Evolutionary conservation across 2,888 invertebrate genomes (phyloP).

Genomic region (Acanthosepion pharaonis): DNA sequence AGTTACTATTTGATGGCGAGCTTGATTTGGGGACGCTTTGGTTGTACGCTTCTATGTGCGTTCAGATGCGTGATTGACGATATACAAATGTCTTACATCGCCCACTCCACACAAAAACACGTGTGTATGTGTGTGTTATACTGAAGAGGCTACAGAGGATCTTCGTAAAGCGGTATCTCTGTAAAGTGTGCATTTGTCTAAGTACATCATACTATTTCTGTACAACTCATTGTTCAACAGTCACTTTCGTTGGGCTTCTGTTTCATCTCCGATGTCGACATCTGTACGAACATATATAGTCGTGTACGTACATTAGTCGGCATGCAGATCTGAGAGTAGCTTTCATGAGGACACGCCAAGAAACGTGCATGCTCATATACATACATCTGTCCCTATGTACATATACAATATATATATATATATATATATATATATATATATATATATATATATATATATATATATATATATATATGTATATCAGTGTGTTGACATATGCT

Average conservation of each 20-base stretch:
- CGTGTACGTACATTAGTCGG: neutral
- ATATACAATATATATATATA: neutral
- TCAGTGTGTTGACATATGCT: too few relatives aligned
- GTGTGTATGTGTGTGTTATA: neutral
- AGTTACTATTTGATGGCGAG: neutral
- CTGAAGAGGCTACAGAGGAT: neutral
- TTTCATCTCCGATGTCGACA: neutral
- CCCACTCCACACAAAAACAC: neutral
- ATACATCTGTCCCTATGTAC: neutral
- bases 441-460: neutral
- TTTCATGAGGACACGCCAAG: neutral
- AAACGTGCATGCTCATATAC: neutral
- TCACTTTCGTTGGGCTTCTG: neutral
- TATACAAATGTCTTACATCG: neutral
- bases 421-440: neutral
- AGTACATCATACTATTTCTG: neutral
- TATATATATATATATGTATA: neutral
- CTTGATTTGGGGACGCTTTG: neutral
- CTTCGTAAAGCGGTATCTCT: neutral
- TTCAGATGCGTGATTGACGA: neutral
- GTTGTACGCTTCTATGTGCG: neutral
- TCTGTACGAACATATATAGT: conserved; percentile 8
- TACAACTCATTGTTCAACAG: conserved; percentile 20
- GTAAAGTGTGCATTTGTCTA: conserved; percentile 3
- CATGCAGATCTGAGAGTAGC: conserved; percentile 17